Percentiles rank a stretch among this genome's conserved stretches.
Conservation (phyloP, 2,888 invertebrate species). For the Amiota communis region DNA sequence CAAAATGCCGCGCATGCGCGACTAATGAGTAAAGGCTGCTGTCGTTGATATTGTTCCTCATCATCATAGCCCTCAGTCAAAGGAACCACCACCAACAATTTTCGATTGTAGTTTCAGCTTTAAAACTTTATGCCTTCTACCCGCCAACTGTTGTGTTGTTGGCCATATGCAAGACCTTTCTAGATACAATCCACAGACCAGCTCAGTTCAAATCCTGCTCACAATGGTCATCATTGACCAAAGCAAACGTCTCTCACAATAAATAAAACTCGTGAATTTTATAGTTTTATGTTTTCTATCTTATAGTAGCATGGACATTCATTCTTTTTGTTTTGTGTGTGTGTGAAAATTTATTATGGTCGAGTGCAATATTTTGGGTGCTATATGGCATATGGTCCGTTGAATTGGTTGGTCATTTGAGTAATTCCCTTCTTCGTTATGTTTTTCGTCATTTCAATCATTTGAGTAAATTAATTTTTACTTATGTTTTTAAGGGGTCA, state of each 20-base stretch:
- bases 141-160: slow-evolving; percentile 56
- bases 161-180: slow-evolving; percentile 38
- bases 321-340: slow-evolving; percentile 42
- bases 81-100: slow-evolving; percentile 33
- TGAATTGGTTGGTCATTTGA: slow-evolving; percentile 34
- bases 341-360: slow-evolving; percentile 27
- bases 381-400: slow-evolving; percentile 57
- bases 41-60: slow-evolving; percentile 25
- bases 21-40: slow-evolving; percentile 55
- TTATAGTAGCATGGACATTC: slow-evolving; percentile 33
- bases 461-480: too few species aligned
- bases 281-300: slow-evolving; percentile 34
- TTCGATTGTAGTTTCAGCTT: not conserved
- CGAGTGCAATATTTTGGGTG: slow-evolving; percentile 49
- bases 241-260: not conserved
- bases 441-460: too few species aligned
- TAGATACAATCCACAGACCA: not conserved
- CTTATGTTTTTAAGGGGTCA: too few species aligned
- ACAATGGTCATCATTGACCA: not conserved
- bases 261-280: slow-evolving; percentile 22
- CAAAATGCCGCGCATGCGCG: slow-evolving; percentile 54
- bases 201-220: not conserved
- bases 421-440: slow-evolving; percentile 13
- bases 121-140: not conserved
- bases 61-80: not conserved